phyloP scores from a whole-genome alignment of 2,797 vertebrate genomes.

The Muscicapa striata region DNA sequence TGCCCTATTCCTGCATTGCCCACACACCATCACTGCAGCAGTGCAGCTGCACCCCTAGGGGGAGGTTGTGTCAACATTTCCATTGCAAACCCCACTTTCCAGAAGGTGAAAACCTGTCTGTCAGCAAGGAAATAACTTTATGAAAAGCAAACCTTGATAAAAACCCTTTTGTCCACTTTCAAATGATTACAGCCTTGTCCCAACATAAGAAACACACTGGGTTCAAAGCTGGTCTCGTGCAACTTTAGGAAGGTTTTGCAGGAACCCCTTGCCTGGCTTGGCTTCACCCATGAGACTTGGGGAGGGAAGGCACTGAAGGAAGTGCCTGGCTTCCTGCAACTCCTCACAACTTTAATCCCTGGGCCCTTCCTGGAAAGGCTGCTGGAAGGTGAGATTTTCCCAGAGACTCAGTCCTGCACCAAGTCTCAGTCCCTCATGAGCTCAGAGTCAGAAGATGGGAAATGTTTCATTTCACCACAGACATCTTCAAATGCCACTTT shows the following conservation, averaged over 20 bases:
- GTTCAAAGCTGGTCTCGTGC: not conserved
- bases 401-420: not conserved
- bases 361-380: not conserved
- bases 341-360: not conserved
- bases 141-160: constrained; percentile 66
- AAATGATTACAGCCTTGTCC: constrained; percentile 26
- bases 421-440: rapidly evolving
- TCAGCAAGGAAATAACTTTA: constrained; percentile 72
- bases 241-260: not conserved
- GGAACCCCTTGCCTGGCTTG: not conserved
- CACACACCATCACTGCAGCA: constrained; percentile 45
- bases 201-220: not conserved
- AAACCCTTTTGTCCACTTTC: constrained; percentile 46
- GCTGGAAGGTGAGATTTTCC: not conserved
- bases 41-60: constrained; percentile 65
- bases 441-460: not conserved
- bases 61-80: constrained; percentile 76
- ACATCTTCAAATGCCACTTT: not conserved
- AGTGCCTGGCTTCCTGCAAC: not conserved
- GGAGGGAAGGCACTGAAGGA: not conserved
- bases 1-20: constrained; percentile 55
- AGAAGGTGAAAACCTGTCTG: constrained; percentile 76
- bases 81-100: constrained; percentile 75
- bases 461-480: not conserved
- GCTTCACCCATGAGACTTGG: rapidly evolving